Evolutionary conservation across 2,888 invertebrate species (phyloP).

Genomic region (Caenorhabditis sulstoni): DNA sequence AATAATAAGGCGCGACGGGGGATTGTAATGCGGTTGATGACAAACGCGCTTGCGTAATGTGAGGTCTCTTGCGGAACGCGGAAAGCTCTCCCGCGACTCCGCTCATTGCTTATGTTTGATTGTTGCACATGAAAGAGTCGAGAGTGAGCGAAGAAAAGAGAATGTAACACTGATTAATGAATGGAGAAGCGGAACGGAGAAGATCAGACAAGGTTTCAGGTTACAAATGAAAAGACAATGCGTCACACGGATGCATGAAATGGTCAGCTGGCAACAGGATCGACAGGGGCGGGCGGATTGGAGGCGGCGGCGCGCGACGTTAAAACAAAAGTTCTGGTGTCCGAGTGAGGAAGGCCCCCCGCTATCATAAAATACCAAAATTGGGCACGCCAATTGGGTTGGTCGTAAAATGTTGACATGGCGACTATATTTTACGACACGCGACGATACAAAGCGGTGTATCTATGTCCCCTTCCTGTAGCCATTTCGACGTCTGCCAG

Average conservation of each 20-base stretch:
- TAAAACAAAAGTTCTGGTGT: slow-evolving; percentile 46
- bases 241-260: slow-evolving; percentile 5
- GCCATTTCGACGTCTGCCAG: too few relatives aligned
- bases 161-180: slow-evolving; percentile 38
- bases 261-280: not conserved
- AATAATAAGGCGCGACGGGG: slow-evolving; percentile 38
- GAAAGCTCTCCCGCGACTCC: slow-evolving; percentile 16
- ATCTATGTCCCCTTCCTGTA: slow-evolving; percentile 13
- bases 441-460: slow-evolving; percentile 13
- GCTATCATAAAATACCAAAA: slow-evolving; percentile 57
- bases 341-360: not conserved
- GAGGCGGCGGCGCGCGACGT: not conserved
- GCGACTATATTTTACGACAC: slow-evolving; percentile 61
- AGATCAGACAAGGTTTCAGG: not conserved
- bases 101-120: slow-evolving; percentile 43
- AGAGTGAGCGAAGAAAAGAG: not conserved
- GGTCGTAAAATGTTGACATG: slow-evolving; percentile 62
- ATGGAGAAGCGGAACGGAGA: not conserved
- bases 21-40: slow-evolving; percentile 61
- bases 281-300: not conserved
- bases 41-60: slow-evolving; percentile 60
- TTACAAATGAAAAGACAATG: not conserved
- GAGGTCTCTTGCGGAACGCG: slow-evolving; percentile 46
- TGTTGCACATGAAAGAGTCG: slow-evolving; percentile 44
- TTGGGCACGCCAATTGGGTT: slow-evolving; percentile 57